Conservation (phyloP, 1,140 invertebrate species). For the Asbolus verrucosus region DNA sequence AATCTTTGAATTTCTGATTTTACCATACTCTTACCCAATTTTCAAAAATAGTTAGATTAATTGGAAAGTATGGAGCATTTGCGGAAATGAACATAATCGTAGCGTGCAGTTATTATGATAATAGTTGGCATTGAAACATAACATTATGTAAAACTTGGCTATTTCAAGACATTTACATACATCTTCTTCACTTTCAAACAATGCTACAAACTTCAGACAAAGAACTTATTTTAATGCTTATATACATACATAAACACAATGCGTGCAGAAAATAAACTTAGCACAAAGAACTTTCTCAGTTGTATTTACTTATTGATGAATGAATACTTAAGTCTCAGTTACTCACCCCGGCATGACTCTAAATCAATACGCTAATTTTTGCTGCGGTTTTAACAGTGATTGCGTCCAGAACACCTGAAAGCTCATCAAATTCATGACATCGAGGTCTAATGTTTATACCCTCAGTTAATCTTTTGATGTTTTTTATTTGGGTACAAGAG, state of each 20-base stretch:
- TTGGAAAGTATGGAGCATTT: neutral
- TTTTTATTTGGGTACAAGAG: constrained; percentile 44
- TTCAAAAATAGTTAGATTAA: neutral
- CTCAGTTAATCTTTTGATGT: constrained; percentile 48
- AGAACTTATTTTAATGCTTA: neutral
- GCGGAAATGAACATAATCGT: constrained; percentile 17
- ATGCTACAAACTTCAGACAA: constrained; percentile 5
- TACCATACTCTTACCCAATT: neutral
- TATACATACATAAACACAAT: constrained; percentile 5
- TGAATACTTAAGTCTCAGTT: no score
- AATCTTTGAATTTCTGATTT: neutral
- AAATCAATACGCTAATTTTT: no score
- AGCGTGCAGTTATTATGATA: constrained; percentile 18
- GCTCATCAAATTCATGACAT: constrained; percentile 39
- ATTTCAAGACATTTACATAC: neutral
- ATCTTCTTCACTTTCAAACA: constrained; percentile 16
- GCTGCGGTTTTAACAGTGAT: no score
- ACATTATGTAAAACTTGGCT: constrained; percentile 11
- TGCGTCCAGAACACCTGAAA: constrained; percentile 2
- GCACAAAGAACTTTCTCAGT: no score
- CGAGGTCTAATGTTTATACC: constrained; percentile 48
- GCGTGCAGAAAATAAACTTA: no score
- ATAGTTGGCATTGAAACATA: neutral
- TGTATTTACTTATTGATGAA: no score
- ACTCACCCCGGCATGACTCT: no score